Evolutionary conservation across 2,797 vertebrate genomes (phyloP), one percentile per base, ranked within the genome.

Genomic region (Sebastes cheni): DNA sequence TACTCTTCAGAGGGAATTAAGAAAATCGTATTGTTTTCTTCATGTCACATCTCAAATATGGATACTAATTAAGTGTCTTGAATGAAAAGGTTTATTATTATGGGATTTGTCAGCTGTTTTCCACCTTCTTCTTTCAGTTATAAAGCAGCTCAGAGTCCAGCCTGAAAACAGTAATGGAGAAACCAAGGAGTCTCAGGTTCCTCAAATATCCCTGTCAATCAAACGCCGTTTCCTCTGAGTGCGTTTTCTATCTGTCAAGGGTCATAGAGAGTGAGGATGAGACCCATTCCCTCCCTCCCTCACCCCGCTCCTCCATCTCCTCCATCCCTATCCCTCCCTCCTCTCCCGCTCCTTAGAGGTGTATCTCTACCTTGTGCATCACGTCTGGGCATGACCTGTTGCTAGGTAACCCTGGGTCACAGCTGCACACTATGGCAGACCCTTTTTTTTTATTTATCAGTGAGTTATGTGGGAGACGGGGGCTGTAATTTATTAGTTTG

Each of bases 331-430:
- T 79, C 86, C 85, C 78, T 88, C 82, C 87, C 90, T 89, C 90
- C 83, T 79, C 79, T 75, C 81, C 76, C 14, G 71, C 88, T 94
- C 92, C 91, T 93, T 77, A 79, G 91, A 94, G 92, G 91, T 94
- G 89, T 88, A 92, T 92, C 92, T 94, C 93, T 87, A 95, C 93
- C 94, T 94, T 94, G 91, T 91, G 93, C 90, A 87, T 94, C 93
- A 94, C 89, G 93, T 95, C 94, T 94, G 94, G 92, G 93, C 93
- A 95, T 95, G 95, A 96, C 96, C 95, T 96, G 96, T 96, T 96
- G 96, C 96, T 96, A 96, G 96, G 96, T 96, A 96, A 96, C 96
- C 93, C 95, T 95, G 95, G 95, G 96, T 95, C 96, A 96, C 96
- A 96, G 95, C 96, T 96, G 96, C 95, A 94, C 92, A 93, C 94